Base-by-base conservation (phyloP, 2,113 vertebrate species). In the Rhinolophus sinicus region DNA sequence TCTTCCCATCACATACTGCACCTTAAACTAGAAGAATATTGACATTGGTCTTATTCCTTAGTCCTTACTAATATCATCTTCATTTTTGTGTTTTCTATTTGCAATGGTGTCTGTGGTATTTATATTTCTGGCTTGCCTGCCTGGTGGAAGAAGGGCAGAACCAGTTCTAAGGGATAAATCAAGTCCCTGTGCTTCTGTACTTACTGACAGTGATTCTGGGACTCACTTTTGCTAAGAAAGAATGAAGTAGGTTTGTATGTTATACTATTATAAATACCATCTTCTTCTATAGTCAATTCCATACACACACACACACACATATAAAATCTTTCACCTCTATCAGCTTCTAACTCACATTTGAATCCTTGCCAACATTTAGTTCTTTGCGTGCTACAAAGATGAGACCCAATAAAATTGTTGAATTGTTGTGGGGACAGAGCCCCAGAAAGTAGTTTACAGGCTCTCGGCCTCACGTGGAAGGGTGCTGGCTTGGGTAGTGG, bases 161-260 rank as follows among this genome's bases (percentile, higher is more conserved):
- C 24, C 10, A 24, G 54, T 84, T 88, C 12, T 69, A 50, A 80
- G 58, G 44, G 21, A 85, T 19, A 90, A 77, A 78, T 87, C 47
- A 81, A 30, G 11, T 10, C 14, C 35, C 8, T 80, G 11, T 76
- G 47, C 19, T 86, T 91, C 40, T 82, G 38, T 6, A 77, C 8
- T 83, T 13, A 69, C 28, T 38, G 30, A 26, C 9, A 96, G 19
- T 47, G n/a, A 88, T 83, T 85, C 24, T 91, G 9, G 52, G 26
- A 92, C 13, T 83, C 24, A 88, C 11, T 85, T 95, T 58, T 96
- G 35, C 35, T 38, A 76, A 90, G 50, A 77, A 80, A 92, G 38
- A 92, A 85, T 86, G 21, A 56, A 73, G 13, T 70, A 62, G 6
- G 18, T 69, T 89, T 92, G 35, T 18, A 81, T 70, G 3, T 35